Base-by-base conservation (phyloP, 2,888 invertebrate genomes). In the Plemyria rubiginata region DNA sequence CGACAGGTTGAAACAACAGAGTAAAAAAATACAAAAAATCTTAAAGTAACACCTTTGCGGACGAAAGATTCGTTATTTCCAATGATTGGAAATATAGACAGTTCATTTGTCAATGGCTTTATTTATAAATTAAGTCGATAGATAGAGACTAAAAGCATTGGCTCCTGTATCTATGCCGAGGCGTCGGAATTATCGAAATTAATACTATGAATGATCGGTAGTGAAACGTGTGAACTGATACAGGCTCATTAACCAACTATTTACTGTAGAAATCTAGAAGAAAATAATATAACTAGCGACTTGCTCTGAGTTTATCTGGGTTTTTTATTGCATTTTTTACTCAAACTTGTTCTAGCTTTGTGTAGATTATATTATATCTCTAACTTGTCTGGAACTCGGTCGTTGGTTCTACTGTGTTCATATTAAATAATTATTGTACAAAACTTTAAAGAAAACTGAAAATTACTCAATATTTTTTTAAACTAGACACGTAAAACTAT, bases 121-220 rank as follows among this genome's bases (percentile, higher is more conserved):
- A 73, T 70, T 73, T 81, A 80, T 86, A 84, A 85, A 85, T 86
- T 85, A 85, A 86, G 83, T 76, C 75, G 71, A 68, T 65, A 81
- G 90, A 90, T 89, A 90, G 72, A 70, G 49, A 70, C 83, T 90
- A 88, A 90, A 89, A 90, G 89, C 90, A 82, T 90, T 77, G 82
- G 81, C 88, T 90, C 84, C 88, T 86, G 88, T 88, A 87, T 88
- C 90, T 77, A 53, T 60, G 68, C 70, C 65, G 73, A 86, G 89
- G 89, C 85, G 90, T 90, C 90, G 85, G 79, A 80, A 80, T 81
- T 90, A 90, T 90, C 88, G 74, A 87, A 87, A 86, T 85, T 88
- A 89, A 90, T 90, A 79, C 84, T 86, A 86, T 87, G 88, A 91
- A 85, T 88, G 88, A 90, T 90, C 82, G 80, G 78, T 72, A 72